Conservation (phyloP, 2,113 vertebrate genomes). For the Etia nguti region DNA sequence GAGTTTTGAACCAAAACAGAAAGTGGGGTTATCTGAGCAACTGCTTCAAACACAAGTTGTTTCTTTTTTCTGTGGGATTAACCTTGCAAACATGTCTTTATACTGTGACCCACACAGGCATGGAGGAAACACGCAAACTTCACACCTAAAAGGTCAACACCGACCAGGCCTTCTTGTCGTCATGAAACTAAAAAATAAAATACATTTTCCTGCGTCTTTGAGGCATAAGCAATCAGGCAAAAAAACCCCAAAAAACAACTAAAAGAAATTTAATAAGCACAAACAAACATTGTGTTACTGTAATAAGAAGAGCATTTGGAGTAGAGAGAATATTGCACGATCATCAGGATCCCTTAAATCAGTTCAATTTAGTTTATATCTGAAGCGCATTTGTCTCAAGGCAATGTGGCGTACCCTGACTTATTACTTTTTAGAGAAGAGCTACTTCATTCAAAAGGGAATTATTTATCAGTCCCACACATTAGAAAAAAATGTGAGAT, state of each 20-base stretch:
- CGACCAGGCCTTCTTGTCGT: background rate
- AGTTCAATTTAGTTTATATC: background rate
- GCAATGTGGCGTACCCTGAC: background rate
- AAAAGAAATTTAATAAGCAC: background rate
- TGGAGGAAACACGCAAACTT: background rate
- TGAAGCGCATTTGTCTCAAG: background rate
- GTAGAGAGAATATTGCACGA: background rate
- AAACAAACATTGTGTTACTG: background rate
- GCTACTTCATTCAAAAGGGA: background rate
- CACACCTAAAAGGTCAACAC: background rate
- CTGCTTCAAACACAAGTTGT: background rate
- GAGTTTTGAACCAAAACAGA: background rate
- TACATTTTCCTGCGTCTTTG: background rate
- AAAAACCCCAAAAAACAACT: accelerated
- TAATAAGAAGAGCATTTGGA: background rate
- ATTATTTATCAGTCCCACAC: background rate
- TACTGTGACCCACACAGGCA: background rate
- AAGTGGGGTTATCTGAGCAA: background rate
- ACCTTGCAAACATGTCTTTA: background rate
- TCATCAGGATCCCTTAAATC: background rate
- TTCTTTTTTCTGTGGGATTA: background rate
- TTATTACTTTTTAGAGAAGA: background rate
- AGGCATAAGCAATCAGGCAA: background rate
- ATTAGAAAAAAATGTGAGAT: background rate
- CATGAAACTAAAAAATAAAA: background rate